phyloP scores from a whole-genome alignment of 2,888 invertebrate species.

The Ditula angustiorana region DNA sequence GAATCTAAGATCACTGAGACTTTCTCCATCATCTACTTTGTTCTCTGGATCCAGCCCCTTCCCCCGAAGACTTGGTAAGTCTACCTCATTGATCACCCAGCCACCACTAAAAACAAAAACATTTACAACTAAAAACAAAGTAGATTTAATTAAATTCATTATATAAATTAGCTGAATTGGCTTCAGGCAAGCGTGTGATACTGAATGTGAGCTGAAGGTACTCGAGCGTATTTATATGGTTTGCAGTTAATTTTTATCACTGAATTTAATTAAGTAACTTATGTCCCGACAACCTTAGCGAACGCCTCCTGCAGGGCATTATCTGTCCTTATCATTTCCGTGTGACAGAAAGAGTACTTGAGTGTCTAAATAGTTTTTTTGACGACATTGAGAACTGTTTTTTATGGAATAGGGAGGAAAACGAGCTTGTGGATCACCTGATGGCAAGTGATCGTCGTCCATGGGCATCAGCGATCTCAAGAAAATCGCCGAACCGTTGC shows the following conservation, averaged over 20 bases:
- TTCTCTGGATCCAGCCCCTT: slow-evolving; percentile 19
- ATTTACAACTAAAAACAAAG: slow-evolving; percentile 1
- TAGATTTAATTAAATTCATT: slow-evolving; percentile 8
- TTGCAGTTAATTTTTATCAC: slow-evolving; percentile 14
- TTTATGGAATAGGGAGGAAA: too few relatives aligned
- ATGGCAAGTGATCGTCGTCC: too few relatives aligned
- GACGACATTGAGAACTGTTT: neutral
- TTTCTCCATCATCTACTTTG: slow-evolving; percentile 39
- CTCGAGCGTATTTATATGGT: slow-evolving; percentile 13
- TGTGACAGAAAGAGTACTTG: neutral
- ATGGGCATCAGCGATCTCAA: too few relatives aligned
- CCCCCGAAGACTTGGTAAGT: slow-evolving; percentile 34
- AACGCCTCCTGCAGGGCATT: slow-evolving; percentile 31
- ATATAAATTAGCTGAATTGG: neutral
- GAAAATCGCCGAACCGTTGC: too few relatives aligned
- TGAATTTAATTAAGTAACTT: slow-evolving; percentile 11
- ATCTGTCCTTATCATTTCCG: slow-evolving; percentile 23
- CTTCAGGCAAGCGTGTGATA: slow-evolving; percentile 1
- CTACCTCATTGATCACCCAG: slow-evolving; percentile 53
- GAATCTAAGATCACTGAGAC: slow-evolving; percentile 38
- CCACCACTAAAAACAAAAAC: slow-evolving; percentile 39
- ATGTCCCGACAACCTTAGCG: slow-evolving; percentile 18
- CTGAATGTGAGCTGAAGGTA: slow-evolving; percentile 10
- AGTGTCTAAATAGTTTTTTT: neutral
- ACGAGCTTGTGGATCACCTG: too few relatives aligned